Evolutionary conservation across 2,113 vertebrate genomes (phyloP), one percentile per base, ranked within the genome.

Genomic region (Dendrocopos noguchii): DNA sequence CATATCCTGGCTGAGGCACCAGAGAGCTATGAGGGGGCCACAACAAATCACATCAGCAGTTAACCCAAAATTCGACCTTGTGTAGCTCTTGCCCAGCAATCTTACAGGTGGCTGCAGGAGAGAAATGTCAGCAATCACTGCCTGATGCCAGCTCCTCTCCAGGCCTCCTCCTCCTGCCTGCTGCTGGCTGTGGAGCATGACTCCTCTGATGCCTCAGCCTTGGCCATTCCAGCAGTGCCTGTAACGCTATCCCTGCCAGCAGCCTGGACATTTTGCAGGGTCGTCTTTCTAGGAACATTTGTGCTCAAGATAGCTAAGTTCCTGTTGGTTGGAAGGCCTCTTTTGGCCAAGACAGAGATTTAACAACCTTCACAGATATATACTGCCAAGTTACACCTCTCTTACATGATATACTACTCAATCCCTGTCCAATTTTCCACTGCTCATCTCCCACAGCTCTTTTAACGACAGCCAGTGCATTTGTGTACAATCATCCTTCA

Each of bases 281-380:
- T 72, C 8, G 12, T 83, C 87, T 72, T 92, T 95, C 95, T 91
- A 95, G 92, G 96, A 96, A 96, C 17, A 7, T 83, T 84, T 80
- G 81, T 67, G 88, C 83, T 90, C 80, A 91, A 53, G 80, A 87
- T 39, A 52, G 53, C 25, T 77, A 52, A 47, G 33, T 64, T 88
- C 39, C 57, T 84, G 70, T 72, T 77, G 34, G 55, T 68, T 78
- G 70, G 39, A 80, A 75, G 82, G 80, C 50, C n/a, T 87, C 68
- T 74, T 81, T 34, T 63, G 81, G 93, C 71, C 84, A 84, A 70
- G 56, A 87, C 0, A 67, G 55, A 87, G 63, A 65, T 68, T 81
- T 82, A 10, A 80, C 92, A 87, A 52, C 42, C 80, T 90, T 88
- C 84, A 55, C 68, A 85, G 64, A 57, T n/a, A 42, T 2, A 34